Base-by-base conservation (phyloP, 2,888 invertebrate genomes). In the Hydriomena furcata region DNA sequence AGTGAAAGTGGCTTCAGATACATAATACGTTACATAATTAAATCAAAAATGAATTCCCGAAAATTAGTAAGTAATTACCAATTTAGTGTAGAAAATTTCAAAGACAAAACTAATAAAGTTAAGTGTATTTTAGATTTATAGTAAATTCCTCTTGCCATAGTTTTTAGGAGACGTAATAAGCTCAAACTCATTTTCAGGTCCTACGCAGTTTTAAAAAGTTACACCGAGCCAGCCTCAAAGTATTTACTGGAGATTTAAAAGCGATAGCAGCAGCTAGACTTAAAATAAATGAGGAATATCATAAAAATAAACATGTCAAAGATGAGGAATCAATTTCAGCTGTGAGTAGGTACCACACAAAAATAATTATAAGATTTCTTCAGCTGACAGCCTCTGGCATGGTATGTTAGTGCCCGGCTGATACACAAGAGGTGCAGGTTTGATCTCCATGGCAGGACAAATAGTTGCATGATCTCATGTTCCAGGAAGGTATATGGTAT, bases 271-370 rank as follows among this genome's bases (percentile, higher is more conserved):
- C 92, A 58, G 92, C 93, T 1, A 91, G 96, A 65, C 63, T 83
- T n/a, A 93, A 93, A 85, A 95, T 97, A 52, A 96, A 96, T 78
- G 92, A 94, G 38, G 94, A 94, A 69, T 97, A 93, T 78, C 91
- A 80, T 58, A 94, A 94, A 76, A 92, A 95, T 73, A 93, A 92
- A 72, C 68, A 91, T 68, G 87, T 95, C 11, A 82, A 82, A 2
- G 92, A 95, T 69, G 74, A 79, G 52, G 83, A 82, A 7, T 85
- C 93, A 56, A 93, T 96, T 48, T 78, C 89, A 70, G 93, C 94
- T 82, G 94, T 95, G 86, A 76, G 75, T 56, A 28, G 1, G n/a
- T 11, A 12, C n/a, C n/a, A 7, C 17, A 4, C 17, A 17, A 17
- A 17, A 4, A 17, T 17, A 2, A 12, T 17, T 25, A 12, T 34